Evolutionary conservation across 1,140 invertebrate species (phyloP).

Genomic region (Hylaeus volcanicus): DNA sequence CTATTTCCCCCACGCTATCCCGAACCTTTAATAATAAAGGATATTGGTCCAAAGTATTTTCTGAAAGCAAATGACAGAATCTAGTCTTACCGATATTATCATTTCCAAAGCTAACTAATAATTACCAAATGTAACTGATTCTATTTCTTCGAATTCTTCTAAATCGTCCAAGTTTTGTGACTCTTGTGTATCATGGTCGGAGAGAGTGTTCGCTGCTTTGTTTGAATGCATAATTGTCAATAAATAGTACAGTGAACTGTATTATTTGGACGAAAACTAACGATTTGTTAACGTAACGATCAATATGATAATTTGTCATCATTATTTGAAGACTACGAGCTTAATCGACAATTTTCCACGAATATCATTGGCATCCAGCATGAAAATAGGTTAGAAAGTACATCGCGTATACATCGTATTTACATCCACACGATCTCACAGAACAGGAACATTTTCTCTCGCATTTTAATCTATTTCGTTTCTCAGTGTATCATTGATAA

Average conservation of each 20-base stretch:
- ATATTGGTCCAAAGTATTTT: not conserved
- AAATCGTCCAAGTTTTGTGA: not conserved
- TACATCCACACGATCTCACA: no score
- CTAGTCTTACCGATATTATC: not conserved
- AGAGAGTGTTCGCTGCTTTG: not conserved
- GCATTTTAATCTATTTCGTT: not conserved
- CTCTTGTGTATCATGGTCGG: not conserved
- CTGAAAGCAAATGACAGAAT: not conserved
- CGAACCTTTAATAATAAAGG: not conserved
- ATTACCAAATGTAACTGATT: not conserved
- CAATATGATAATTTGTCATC: not conserved
- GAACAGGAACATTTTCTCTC: not conserved
- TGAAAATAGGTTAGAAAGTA: conserved; percentile 7
- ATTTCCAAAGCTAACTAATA: not conserved
- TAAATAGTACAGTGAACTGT: not conserved
- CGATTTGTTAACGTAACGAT: not conserved
- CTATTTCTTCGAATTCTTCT: not conserved
- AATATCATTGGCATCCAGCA: not conserved
- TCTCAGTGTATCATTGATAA: no score
- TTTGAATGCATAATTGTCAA: not conserved
- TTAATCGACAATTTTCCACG: not conserved
- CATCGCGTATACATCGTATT: not conserved
- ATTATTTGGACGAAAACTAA: not conserved
- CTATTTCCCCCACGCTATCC: no score
- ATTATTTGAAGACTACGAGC: not conserved